Evolutionary conservation across 2,797 vertebrate genomes (phyloP), one percentile per base, ranked within the genome.

Genomic region (Gouania willdenowi): DNA sequence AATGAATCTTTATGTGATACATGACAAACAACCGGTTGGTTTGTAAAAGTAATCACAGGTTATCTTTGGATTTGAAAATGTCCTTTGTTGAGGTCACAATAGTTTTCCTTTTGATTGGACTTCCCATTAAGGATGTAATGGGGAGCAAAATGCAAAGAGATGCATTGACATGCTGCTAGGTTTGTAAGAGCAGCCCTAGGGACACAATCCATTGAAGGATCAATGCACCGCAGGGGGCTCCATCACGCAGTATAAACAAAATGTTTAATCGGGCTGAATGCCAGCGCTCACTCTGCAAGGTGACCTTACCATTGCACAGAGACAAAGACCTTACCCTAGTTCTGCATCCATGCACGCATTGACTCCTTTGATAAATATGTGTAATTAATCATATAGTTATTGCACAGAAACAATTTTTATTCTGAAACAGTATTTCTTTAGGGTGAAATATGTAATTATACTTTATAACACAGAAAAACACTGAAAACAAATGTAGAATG

Each of bases 131-230:
- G 57, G 72, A 60, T 63, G 5, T 29, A 37, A 57, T 41, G 19
- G n/a, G 50, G 37, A 51, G 26, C 23, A 62, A 36, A 41, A 36
- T 50, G 39, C 44, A 43, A 57, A 49, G 36, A 36, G 33, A 39
- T 41, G 22, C 41, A 75, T 66, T 62, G 79, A 61, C 29, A 20
- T 52, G 42, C 41, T 52, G 54, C 56, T 51, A 31, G 31, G 65
- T 64, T 63, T 27, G 48, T 59, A 39, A 78, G 55, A 63, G 55
- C 41, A 41, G 43, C 64, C 71, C 74, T 70, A 47, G 15, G 79
- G 70, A 63, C 2, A 40, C 47, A 44, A 69, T 71, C 75, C 66
- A 81, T 66, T 42, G 60, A 70, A 41, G 11, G 64, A 78, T 86
- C 73, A 26, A 84, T 85, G 41, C 62, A 52, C 55, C 54, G 22